Base-by-base conservation (phyloP, 2,888 invertebrate species). In the Himalopsyche tibetana region DNA sequence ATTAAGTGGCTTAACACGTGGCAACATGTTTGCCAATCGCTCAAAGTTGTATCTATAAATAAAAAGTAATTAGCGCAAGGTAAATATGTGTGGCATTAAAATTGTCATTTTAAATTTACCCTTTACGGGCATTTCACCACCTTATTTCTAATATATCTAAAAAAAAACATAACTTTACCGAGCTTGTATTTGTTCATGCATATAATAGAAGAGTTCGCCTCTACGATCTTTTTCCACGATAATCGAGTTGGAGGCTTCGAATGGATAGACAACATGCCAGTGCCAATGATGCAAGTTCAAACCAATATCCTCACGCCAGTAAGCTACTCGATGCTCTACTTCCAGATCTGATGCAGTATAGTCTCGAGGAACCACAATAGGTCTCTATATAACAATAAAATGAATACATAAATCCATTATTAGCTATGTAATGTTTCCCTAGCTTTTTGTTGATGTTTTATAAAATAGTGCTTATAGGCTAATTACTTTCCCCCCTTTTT, bases 251-350 rank as follows among this genome's bases (percentile, higher is more conserved):
- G 94, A 91, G 0, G 95, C 94, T 89, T 95, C 95, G 91, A 95
- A 95, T 0, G 97, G 97, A 91, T 97, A 97, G 4, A 97, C 97
- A 89, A 97, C 93, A 91, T 98, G 97, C 97, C 97, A 97, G 90
- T 97, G 97, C 97, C 97, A 94, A 87, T 94, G 94, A 89, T 94
- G 94, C 0, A 92, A 90, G 89, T 94, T 94, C 80, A 94, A 89
- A 55, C 93, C 93, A 88, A 93, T 88, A 89, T 94, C 94, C 89
- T 94, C 94, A 8, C 94, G 92, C 91, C 93, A 94, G 88, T 93
- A 92, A 42, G 91, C 90, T 40, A 89, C 56, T 15, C 90, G 89
- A 85, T 91, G 91, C 85, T 92, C 92, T 0, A 90, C 90, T 80
- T 91, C 91, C 17, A 90, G 82, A 86, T 91, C 89, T 9, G 90